A percentile compares a stretch with the other conserved stretches of the same genome.
phyloP scores from a whole-genome alignment of 2,113 vertebrate species.

The Ardeotis arabs region DNA sequence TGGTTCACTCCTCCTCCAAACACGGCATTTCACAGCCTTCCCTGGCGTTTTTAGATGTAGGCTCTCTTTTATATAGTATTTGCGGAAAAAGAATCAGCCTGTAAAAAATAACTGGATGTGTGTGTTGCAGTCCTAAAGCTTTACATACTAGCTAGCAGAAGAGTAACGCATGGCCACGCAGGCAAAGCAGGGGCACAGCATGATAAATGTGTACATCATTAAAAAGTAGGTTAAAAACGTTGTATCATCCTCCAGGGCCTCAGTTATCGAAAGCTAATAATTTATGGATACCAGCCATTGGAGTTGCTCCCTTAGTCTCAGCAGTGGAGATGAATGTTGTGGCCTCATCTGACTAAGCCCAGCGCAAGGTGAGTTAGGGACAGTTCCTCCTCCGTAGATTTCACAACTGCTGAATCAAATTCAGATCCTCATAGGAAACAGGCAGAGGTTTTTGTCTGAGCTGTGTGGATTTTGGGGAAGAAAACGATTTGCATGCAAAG shows the following conservation, averaged over 20 bases:
- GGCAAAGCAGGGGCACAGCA: neutral
- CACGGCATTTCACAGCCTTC: conserved; percentile 29
- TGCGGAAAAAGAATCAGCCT: neutral
- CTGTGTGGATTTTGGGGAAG: neutral
- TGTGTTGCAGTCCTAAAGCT: neutral
- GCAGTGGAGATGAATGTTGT: neutral
- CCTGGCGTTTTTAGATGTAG: neutral
- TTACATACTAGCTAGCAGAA: neutral
- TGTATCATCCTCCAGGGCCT: neutral
- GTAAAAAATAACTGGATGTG: neutral
- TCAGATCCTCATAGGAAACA: neutral
- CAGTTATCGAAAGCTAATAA: neutral
- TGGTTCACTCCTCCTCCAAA: neutral
- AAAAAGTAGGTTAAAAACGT: neutral
- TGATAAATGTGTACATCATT: neutral
- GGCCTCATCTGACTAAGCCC: neutral
- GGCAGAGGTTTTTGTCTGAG: neutral
- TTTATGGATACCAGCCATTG: neutral
- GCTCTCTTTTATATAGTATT: neutral
- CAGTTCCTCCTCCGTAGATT: neutral
- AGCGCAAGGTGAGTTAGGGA: neutral
- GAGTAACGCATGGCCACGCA: neutral
- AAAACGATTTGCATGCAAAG: neutral
- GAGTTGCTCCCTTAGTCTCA: neutral
- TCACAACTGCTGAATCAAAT: neutral